These are phyloP conservation scores for Orchesella cincta DNA, from an alignment of 1,140 invertebrate genomes.

Conservation along the genomic window DNA sequence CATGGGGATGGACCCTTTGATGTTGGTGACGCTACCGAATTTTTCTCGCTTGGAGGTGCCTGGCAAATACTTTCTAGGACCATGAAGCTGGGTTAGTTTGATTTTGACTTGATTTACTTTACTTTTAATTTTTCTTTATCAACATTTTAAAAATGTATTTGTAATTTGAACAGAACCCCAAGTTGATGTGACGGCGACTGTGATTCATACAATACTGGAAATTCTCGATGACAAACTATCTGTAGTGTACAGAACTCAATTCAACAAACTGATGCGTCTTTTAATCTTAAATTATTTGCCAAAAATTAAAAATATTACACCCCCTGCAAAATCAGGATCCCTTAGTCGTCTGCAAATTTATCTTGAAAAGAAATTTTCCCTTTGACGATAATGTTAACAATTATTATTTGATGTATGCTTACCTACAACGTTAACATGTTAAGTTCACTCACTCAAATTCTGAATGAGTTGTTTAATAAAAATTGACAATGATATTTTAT, in stretches of 20 bases:
- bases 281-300: slow-evolving; percentile 32
- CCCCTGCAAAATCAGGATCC: slow-evolving; percentile 35
- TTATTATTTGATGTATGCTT: background rate
- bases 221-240: slow-evolving; percentile 30
- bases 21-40: slow-evolving; percentile 31
- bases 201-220: slow-evolving; percentile 44
- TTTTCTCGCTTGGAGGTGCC: slow-evolving; percentile 43
- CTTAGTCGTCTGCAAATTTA: slow-evolving; percentile 42
- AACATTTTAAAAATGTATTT: too few relatives aligned
- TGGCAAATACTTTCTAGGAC: slow-evolving; percentile 45
- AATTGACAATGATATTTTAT: too few relatives aligned
- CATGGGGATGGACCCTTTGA: background rate
- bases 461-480: too few relatives aligned
- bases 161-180: slow-evolving; percentile 49
- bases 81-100: slow-evolving; percentile 43
- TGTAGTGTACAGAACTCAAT: slow-evolving; percentile 37
- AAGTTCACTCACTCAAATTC: too few relatives aligned
- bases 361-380: slow-evolving; percentile 34
- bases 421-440: too few relatives aligned
- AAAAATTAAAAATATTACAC: slow-evolving; percentile 40
- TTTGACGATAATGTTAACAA: slow-evolving; percentile 16
- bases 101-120: background rate
- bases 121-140: background rate
- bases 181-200: slow-evolving; percentile 45
- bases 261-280: slow-evolving; percentile 36